phyloP scores from a whole-genome alignment of 2,888 invertebrate species.

The Drosophila prolongata region DNA sequence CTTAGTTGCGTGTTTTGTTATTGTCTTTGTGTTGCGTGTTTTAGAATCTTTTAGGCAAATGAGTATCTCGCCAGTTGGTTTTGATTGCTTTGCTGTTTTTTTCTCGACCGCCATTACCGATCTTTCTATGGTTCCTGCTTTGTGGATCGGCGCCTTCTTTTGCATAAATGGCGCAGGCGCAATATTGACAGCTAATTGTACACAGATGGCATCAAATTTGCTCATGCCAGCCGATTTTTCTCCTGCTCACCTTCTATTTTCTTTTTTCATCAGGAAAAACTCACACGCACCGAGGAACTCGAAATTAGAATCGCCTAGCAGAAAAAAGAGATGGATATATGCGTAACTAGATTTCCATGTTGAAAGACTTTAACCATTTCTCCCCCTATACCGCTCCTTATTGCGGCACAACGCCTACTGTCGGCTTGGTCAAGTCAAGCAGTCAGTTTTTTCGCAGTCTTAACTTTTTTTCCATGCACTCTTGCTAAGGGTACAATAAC shows the following conservation, averaged over 20 bases:
- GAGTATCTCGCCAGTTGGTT: slow-evolving; percentile 66
- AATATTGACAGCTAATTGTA: slow-evolving; percentile 77
- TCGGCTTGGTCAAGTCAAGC: slow-evolving; percentile 62
- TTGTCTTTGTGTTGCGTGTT: slow-evolving; percentile 72
- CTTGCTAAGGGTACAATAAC: background rate
- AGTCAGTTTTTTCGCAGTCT: slow-evolving; percentile 54
- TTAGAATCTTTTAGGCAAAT: slow-evolving; percentile 71
- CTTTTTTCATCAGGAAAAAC: slow-evolving; percentile 6
- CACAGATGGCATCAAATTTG: slow-evolving; percentile 77
- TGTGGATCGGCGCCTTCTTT: slow-evolving; percentile 18
- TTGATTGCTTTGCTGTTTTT: slow-evolving; percentile 49
- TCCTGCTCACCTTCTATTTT: slow-evolving; percentile 2
- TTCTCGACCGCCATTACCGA: slow-evolving; percentile 8
- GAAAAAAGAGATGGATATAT: slow-evolving; percentile 49
- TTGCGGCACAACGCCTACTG: slow-evolving; percentile 20
- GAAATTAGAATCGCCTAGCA: no score
- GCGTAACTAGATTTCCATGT: slow-evolving; percentile 74
- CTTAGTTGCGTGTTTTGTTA: slow-evolving; percentile 55
- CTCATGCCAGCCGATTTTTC: slow-evolving; percentile 54
- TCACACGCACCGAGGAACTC: slow-evolving; percentile 43
- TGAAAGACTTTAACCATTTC: slow-evolving; percentile 39
- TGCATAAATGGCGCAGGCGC: slow-evolving; percentile 69
- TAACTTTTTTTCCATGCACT: slow-evolving; percentile 6
- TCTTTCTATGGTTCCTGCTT: background rate
- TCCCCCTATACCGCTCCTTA: background rate